These are phyloP conservation scores for Saccostrea glomerata DNA, from an alignment of 1,140 invertebrate species.

Conservation along the genomic window DNA sequence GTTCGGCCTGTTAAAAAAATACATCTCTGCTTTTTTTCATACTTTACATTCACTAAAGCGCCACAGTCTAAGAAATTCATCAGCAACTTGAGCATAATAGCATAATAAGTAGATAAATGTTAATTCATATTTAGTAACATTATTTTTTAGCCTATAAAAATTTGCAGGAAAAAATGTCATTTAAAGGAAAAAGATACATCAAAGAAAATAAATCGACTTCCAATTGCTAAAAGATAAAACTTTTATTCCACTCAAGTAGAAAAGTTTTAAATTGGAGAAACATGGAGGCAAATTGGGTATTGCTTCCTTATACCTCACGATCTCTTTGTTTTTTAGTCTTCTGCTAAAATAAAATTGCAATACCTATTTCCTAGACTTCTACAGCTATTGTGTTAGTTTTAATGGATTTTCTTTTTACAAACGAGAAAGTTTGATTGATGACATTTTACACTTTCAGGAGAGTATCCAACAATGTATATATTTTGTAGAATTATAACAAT, in stretches of 20 bases:
- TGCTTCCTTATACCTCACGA: not conserved
- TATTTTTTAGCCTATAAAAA: not conserved
- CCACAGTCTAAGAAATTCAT: no score
- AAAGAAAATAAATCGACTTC: not conserved
- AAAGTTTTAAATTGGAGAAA: not conserved
- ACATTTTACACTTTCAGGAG: not conserved
- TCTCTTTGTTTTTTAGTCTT: not conserved
- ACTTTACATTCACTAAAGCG: no score
- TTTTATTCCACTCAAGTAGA: not conserved
- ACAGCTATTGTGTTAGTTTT: not conserved
- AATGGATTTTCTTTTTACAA: no score
- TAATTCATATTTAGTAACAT: not conserved
- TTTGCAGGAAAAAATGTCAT: not conserved
- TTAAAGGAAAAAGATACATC: not conserved
- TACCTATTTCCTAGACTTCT: slow-evolving; percentile 2
- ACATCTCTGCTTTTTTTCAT: no score
- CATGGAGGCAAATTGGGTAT: not conserved
- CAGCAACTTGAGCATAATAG: no score
- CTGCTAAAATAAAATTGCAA: not conserved
- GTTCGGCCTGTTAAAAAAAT: no score
- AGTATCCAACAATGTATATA: not conserved
- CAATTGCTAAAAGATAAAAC: not conserved
- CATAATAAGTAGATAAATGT: no score
- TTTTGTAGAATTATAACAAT: no score
- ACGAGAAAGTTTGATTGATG: not conserved